phyloP scores from a whole-genome alignment of 2,797 vertebrate species.

The Hybognathus amarus region DNA sequence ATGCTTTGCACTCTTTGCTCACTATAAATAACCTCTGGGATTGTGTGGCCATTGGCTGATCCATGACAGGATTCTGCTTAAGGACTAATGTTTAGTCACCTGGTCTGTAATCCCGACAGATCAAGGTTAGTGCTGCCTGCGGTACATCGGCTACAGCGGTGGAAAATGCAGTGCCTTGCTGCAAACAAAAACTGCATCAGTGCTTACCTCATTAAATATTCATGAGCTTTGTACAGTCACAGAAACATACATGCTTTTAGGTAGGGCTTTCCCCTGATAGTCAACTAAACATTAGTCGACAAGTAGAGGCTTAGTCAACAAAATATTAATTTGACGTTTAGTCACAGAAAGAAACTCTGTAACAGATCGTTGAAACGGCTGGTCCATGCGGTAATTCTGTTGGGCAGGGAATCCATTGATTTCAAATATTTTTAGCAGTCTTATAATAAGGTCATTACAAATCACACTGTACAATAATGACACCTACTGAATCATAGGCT shows the following conservation, averaged over 20 bases:
- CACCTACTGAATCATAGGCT: too few species aligned
- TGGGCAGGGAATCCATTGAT: too few species aligned
- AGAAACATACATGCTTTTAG: neutral
- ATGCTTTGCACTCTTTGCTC: neutral
- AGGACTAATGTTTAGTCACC: slow-evolving; percentile 55
- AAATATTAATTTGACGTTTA: neutral
- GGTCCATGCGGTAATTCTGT: too few species aligned
- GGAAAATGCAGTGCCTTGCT: neutral
- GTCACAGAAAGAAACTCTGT: too few species aligned
- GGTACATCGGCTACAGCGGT: neutral
- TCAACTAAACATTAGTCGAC: neutral
- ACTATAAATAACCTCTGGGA: slow-evolving; percentile 53
- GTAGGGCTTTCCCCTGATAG: neutral
- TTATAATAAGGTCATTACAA: too few species aligned
- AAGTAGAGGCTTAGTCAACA: neutral
- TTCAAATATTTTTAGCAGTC: too few species aligned
- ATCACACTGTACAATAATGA: too few species aligned
- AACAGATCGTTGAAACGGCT: too few species aligned
- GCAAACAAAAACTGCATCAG: neutral
- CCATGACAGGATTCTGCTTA: slow-evolving; percentile 40
- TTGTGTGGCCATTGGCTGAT: slow-evolving; percentile 47
- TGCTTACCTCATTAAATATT: neutral
- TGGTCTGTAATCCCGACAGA: slow-evolving; percentile 52
- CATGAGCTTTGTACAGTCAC: neutral
- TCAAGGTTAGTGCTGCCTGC: slow-evolving; percentile 2